phyloP scores from a whole-genome alignment of 37 sponge, comb jelly and placozoan species.

The Diacarnus erythraeanus region DNA sequence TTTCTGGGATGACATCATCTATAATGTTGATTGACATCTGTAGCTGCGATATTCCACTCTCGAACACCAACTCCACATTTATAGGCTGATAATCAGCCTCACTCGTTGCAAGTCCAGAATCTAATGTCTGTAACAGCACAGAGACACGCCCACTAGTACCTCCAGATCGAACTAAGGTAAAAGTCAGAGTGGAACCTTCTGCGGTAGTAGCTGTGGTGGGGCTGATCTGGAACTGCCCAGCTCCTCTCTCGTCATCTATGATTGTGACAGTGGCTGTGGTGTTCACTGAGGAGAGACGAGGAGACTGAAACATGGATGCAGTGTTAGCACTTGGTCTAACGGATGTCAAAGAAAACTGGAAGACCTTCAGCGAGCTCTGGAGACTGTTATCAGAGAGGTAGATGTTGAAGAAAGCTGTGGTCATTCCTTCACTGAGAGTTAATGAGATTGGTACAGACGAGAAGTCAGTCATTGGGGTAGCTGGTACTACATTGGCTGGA shows the following conservation, averaged over 20 bases:
- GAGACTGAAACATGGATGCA: slow-evolving; percentile 25
- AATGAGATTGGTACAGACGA: slow-evolving; percentile 12
- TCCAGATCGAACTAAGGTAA: slow-evolving; percentile 24
- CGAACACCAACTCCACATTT: slow-evolving; percentile 41
- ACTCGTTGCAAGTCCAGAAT: slow-evolving; percentile 5
- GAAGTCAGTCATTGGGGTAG: slow-evolving; percentile 46
- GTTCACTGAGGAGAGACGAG: slow-evolving; percentile 42
- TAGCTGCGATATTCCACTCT: slow-evolving; percentile 28
- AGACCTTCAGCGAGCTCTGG: slow-evolving; percentile 45
- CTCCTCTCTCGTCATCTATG: slow-evolving; percentile 74
- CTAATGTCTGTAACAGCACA: slow-evolving; percentile 28
- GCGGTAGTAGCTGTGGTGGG: slow-evolving; percentile 22
- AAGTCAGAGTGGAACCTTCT: slow-evolving; percentile 21
- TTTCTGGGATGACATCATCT: slow-evolving; percentile 77
- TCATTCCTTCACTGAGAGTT: slow-evolving; percentile 50
- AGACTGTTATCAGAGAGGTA: slow-evolving; percentile 46
- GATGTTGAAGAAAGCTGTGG: slow-evolving; percentile 50
- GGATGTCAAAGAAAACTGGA: slow-evolving; percentile 49
- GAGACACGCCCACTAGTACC: slow-evolving; percentile 46
- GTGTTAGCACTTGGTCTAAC: slow-evolving; percentile 9
- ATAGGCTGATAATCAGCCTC: slow-evolving; percentile 35
- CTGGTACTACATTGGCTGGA: slow-evolving; percentile 37
- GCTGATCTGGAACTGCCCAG: slow-evolving; percentile 59
- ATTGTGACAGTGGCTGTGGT: slow-evolving; percentile 42
- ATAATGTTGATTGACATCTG: slow-evolving; percentile 39